Base-by-base conservation (phyloP, 2,888 invertebrate genomes). In the Amaurobius ferox region DNA sequence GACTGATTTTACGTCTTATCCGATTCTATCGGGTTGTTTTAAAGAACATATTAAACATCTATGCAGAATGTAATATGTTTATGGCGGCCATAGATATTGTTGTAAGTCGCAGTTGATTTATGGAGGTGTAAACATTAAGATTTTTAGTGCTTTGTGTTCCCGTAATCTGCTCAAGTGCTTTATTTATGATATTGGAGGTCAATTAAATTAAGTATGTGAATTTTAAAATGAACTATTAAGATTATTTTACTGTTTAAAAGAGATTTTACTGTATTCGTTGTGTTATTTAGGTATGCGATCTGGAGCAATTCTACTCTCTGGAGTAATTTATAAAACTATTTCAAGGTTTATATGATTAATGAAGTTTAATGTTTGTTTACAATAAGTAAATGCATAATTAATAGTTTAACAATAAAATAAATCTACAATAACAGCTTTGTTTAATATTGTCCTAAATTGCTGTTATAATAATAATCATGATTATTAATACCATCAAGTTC, bases 91-190 rank as follows among this genome's bases (percentile, higher is more conserved):
- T 83, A 83, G 83, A 83, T 83, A 83, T 83, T 77, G 81, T 81
- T 81, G 83, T 83, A 83, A 83, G 77, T 71, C 83, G 83, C 83
- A 83, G 83, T 83, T 83, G 83, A 83, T 83, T 83, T 83, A 83
- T 83, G 77, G 72, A 77, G 77, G 72, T 72, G 83, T 83, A 83
- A 83, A 83, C 83, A 83, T 83, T 83, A 72, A 66, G 64, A 67
- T 83, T 83, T 83, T 83, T 83, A 71, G 70, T 83, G 40, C 64
- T 83, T 66, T 64, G 26, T 28, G 83, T 61, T 64, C 66, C 64
- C 16, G 55, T 76, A 77, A 55, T 77, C 77, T 70, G 66, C 77
- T 67, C 77, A 77, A 85, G 77, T 72, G 77, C 66, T 66, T 85
- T 77, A 77, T 85, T 85, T 85, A 72, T 85, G 67, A 67, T 71